Base-by-base conservation (phyloP, 2,797 vertebrate species). In the Betta splendens region DNA sequence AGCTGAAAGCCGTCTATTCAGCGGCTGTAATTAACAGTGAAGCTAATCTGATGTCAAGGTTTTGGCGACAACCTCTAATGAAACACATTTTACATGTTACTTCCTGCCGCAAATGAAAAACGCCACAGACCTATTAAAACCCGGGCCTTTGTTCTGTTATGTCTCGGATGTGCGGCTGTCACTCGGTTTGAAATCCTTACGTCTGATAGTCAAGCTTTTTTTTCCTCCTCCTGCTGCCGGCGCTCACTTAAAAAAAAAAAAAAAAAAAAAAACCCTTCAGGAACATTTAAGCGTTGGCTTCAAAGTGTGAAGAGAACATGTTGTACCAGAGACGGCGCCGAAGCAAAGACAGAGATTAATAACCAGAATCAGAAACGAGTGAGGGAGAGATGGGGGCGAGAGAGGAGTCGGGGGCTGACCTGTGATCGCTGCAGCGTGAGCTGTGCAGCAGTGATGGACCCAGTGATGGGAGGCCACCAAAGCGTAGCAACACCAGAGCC, bases 81-180 rank as follows among this genome's bases (percentile, higher is more conserved):
- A 82, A 89, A 81, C 75, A 48, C 52, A 45, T 20, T 53, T 64
- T 50, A 68, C 64, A 52, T 64, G 72, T 58, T 48, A 69, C 72
- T 65, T 79, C 77, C 72, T 58, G 68, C n/a, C n/a, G 28, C 69
- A 81, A 77, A 81, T 79, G 65, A 80, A 60, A 65, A 66, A 62
- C 46, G 77, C 60, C 50, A 57, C 70, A 69, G 51, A 71, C 37
- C 64, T 53, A 70, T 79, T 80, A 87, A 86, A 77, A 72, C 62
- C 51, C 43, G 9, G 29, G 55, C 45, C 65, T 81, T 81, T 82
- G 73, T 77, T 80, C 51, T 5, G 53, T 72, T 57, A 79, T 67
- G 54, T 72, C 60, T 70, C 17, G 51, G 65, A 81, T 64, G 58
- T 57, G 65, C 16, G 71, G 56, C 73, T 81, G 75, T 81, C 76